These are phyloP conservation scores for Corydoras maculifer DNA, from an alignment of 2,113 vertebrate species.

Conservation along the genomic window DNA sequence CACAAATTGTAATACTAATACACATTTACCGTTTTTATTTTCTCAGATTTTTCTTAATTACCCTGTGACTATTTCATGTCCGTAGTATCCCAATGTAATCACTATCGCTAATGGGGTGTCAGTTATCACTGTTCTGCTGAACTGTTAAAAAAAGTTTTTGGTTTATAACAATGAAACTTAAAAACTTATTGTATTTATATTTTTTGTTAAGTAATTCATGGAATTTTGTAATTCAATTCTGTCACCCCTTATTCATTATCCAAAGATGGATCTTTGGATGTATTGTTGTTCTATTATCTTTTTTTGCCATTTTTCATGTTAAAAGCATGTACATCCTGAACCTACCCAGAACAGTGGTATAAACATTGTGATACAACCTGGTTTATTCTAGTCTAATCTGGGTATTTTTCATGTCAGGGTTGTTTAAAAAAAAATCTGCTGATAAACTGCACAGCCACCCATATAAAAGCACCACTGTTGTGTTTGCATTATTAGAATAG, in stretches of 20 bases:
- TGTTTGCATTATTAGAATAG: not conserved
- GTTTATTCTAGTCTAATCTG: slow-evolving; percentile 11
- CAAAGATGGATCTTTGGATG: too few relatives aligned
- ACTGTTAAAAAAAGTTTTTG: too few relatives aligned
- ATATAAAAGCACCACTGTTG: not conserved
- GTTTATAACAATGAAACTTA: too few relatives aligned
- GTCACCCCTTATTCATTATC: too few relatives aligned
- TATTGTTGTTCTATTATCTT: not conserved
- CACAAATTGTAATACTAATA: not conserved
- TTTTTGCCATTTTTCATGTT: not conserved
- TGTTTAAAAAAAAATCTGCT: not conserved
- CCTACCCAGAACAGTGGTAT: not conserved
- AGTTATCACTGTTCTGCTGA: too few relatives aligned
- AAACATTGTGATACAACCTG: not conserved
- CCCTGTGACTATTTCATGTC: not conserved
- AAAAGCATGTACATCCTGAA: slow-evolving; percentile 13
- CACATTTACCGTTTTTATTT: slow-evolving; percentile 25
- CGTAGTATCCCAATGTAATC: too few relatives aligned
- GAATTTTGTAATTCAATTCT: too few relatives aligned
- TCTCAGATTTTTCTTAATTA: slow-evolving; percentile 27
- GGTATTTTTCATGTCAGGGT: not conserved
- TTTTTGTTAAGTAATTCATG: too few relatives aligned
- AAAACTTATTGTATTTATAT: too few relatives aligned
- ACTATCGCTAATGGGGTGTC: too few relatives aligned
- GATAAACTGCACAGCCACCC: too few relatives aligned